A percentile compares a stretch with the other conserved stretches of the same genome.
Evolutionary conservation across 2,888 invertebrate genomes (phyloP).

Genomic region (Chouioia cunea): DNA sequence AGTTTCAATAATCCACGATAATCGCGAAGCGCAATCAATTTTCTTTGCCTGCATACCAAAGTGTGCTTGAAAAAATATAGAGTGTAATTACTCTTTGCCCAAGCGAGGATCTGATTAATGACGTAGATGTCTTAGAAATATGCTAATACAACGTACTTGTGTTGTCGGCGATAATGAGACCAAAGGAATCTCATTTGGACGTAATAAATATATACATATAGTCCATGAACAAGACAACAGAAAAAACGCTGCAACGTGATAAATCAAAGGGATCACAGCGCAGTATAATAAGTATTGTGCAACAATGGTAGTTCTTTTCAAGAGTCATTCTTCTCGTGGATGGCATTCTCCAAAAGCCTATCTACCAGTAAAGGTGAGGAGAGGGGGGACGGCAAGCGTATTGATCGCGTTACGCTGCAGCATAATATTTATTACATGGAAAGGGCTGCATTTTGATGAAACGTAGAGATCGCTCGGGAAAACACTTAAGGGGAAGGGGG

Average conservation of each 20-base stretch:
- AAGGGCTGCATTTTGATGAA: conserved; percentile 23
- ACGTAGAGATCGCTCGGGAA: not conserved
- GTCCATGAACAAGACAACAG: conserved; percentile 1
- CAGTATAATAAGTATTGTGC: conserved; percentile 15
- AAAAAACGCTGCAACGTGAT: not conserved
- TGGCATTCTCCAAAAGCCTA: conserved; percentile 21
- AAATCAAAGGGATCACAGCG: conserved; percentile 23
- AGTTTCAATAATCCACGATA: no score
- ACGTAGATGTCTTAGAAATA: no score
- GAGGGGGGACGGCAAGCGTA: not conserved
- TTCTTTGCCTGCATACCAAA: no score
- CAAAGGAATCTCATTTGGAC: conserved; percentile 13
- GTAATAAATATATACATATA: conserved; percentile 2
- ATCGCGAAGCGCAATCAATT: no score
- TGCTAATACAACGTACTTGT: not conserved
- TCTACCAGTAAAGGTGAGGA: not conserved
- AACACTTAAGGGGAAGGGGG: not conserved
- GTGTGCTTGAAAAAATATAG: no score
- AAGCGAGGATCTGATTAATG: no score
- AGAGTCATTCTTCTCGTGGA: conserved; percentile 24
- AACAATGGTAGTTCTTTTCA: conserved; percentile 12
- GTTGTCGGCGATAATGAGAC: not conserved
- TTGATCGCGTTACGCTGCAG: conserved; percentile 15
- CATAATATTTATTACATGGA: conserved; percentile 10
- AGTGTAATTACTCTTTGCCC: no score